Evolutionary conservation across 1,140 invertebrate species (phyloP), one percentile per base, ranked within the genome.

Genomic region (Helicoverpa armigera): DNA sequence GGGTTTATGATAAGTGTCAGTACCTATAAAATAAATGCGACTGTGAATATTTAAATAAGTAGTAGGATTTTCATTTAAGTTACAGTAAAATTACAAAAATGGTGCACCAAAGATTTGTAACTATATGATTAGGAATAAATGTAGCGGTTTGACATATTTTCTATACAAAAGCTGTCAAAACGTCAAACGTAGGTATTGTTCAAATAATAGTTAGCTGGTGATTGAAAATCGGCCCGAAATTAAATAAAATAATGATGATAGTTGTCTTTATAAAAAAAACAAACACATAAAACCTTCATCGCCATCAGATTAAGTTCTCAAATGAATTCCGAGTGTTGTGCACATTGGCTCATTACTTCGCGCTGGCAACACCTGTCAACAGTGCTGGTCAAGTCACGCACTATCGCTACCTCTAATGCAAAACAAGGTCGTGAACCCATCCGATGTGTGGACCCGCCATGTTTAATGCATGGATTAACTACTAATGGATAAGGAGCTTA

Each of bases 401-500:
- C 48, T 29, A 61, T 61, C 5, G 11, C 35, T 75, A 75, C 48
- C 73, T 85, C 81, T 85, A 82, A 86, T 86, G 84, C 78, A 81
- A 84, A 83, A 79, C 63, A 82, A 83, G 86, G 86, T 87, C 81
- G 69, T 79, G 83, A 86, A 84, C 83, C 72, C 31, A 65, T 80
- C 61, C 18, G 53, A 73, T 65, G 72, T 81, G 43, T 75, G 61
- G 70, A 60, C 9, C 16, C 14, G 65, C 67, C 53, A 76, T 75
- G 61, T 72, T 76, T 60, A 43, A 56, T 73, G n/a, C 29, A 10
- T 35, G 53, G 70, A 53, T 54, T 72, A 53, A 12, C 53, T 14
- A 72, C 5, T 51, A 51, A 51, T 14, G 69, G 69, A 72, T 72
- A 72, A 72, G 69, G n/a, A 53, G 16, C 16, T 43, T 43, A 43